Conservation (phyloP, 2,888 invertebrate genomes). For the Phalera bucephala region DNA sequence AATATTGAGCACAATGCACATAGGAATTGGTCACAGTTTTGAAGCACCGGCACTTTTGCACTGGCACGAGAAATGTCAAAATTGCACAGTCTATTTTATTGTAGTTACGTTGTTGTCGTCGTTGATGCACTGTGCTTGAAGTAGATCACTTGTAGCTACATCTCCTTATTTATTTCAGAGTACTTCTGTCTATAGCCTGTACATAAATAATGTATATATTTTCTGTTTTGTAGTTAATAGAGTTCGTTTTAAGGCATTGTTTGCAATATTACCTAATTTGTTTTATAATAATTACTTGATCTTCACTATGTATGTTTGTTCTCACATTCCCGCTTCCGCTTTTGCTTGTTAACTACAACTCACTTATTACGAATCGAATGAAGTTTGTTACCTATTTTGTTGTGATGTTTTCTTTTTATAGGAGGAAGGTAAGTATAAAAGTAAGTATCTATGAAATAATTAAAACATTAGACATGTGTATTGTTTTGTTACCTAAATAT, state of each 20-base stretch:
- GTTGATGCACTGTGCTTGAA: slow-evolving; percentile 14
- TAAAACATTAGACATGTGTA: too few relatives aligned
- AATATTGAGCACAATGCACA: slow-evolving; percentile 44
- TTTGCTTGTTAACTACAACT: slow-evolving; percentile 43
- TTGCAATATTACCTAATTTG: slow-evolving; percentile 19
- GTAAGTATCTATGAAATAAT: too few relatives aligned
- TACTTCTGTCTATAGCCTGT: slow-evolving; percentile 6
- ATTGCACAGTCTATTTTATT: slow-evolving; percentile 5
- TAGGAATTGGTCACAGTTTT: slow-evolving; percentile 28
- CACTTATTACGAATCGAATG: slow-evolving; percentile 2
- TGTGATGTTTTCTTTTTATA: slow-evolving; percentile 15
- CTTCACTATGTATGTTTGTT: slow-evolving; percentile 31
- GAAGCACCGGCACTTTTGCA: slow-evolving; percentile 45
- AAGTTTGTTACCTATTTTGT: slow-evolving; percentile 4
- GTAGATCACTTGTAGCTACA: slow-evolving; percentile 5
- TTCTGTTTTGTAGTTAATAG: slow-evolving; percentile 15
- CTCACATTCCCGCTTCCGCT: slow-evolving; percentile 61
- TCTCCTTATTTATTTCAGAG: slow-evolving; percentile 2
- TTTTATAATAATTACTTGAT: slow-evolving; percentile 7
- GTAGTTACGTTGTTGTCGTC: slow-evolving; percentile 1
- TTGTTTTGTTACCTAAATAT: too few relatives aligned
- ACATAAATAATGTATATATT: slow-evolving; percentile 19
- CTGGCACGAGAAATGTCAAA: slow-evolving; percentile 36
- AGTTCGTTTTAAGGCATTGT: slow-evolving; percentile 33
- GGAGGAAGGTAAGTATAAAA: slow-evolving; percentile 27